phyloP scores from a whole-genome alignment of 2,888 invertebrate genomes.

The Meta bourneti region DNA sequence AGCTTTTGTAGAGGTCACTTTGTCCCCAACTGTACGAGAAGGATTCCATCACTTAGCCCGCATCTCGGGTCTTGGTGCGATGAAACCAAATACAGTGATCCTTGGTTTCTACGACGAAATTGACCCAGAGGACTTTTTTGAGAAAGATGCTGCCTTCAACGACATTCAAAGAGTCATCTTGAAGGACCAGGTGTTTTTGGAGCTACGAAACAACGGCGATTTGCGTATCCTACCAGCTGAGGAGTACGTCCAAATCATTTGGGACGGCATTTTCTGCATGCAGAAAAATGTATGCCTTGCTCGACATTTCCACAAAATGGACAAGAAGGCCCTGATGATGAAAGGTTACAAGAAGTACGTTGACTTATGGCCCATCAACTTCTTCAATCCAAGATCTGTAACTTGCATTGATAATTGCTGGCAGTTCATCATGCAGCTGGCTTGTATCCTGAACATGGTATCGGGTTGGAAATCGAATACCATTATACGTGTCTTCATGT shows the following conservation, averaged over 20 bases:
- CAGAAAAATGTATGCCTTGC: conserved; percentile 97
- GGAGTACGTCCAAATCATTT: conserved; percentile 91
- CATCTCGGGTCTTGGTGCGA: conserved; percentile 96
- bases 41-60: conserved; percentile 95
- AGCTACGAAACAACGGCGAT: conserved; percentile 82
- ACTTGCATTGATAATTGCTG: conserved; percentile 85
- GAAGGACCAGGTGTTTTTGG: conserved; percentile 81
- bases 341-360: conserved; percentile 85
- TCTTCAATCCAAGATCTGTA: conserved; percentile 91
- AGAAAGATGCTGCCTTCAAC: conserved; percentile 76
- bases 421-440: conserved; percentile 96
- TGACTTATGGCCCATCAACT: conserved; percentile 98
- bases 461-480: conserved; percentile 91
- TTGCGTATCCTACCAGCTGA: conserved; percentile 81
- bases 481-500: conserved; percentile 91
- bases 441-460: conserved; percentile 96
- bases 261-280: conserved; percentile 91
- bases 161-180: conserved; percentile 75
- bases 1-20: conserved; percentile 96
- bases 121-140: conserved; percentile 89
- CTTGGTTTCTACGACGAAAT: conserved; percentile 93
- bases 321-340: conserved; percentile 89
- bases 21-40: conserved; percentile 90
- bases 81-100: conserved; percentile 99
- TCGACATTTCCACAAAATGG: conserved; percentile 91